Evolutionary conservation across 92 coral and sea anemone species (phyloP).

Genomic region (Virgularia gustaviana): DNA sequence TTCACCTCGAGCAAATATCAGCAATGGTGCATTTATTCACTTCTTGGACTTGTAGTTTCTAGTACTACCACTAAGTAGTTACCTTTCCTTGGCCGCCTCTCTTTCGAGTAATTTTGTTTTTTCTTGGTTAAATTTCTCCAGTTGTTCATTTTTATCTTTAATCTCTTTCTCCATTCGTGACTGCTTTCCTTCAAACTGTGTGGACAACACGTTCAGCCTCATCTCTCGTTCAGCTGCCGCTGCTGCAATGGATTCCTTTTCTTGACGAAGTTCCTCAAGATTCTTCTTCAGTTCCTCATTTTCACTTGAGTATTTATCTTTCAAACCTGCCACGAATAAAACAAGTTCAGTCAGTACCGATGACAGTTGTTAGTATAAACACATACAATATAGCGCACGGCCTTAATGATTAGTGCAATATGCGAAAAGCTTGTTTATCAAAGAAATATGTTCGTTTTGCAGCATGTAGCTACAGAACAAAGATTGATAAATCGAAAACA

Average conservation of each 20-base stretch:
- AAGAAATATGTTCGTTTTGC: too few relatives aligned
- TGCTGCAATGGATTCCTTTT: conserved; percentile 58
- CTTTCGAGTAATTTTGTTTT: conserved; percentile 18
- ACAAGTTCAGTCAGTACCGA: too few relatives aligned
- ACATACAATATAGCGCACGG: too few relatives aligned
- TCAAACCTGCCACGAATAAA: too few relatives aligned
- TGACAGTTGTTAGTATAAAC: too few relatives aligned
- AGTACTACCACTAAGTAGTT: conserved; percentile 43
- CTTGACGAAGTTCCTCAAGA: conserved; percentile 54
- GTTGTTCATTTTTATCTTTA: conserved; percentile 53
- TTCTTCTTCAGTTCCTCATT: conserved; percentile 76
- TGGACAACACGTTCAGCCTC: conserved; percentile 67
- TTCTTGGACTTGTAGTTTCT: conserved; percentile 38
- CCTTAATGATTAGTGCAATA: too few relatives aligned
- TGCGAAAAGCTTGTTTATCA: too few relatives aligned
- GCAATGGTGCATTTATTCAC: too few relatives aligned
- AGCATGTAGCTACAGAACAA: too few relatives aligned
- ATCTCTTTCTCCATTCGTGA: conserved; percentile 78
- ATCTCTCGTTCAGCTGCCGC: conserved; percentile 66
- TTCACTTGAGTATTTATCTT: conserved; percentile 68
- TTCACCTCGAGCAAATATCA: too few relatives aligned
- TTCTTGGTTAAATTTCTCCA: conserved; percentile 41
- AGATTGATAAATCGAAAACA: too few relatives aligned
- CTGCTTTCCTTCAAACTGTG: conserved; percentile 76
- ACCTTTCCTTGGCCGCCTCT: conserved; percentile 46